Base-by-base conservation (phyloP, 2,113 vertebrate species). In the Nibea albiflora region DNA sequence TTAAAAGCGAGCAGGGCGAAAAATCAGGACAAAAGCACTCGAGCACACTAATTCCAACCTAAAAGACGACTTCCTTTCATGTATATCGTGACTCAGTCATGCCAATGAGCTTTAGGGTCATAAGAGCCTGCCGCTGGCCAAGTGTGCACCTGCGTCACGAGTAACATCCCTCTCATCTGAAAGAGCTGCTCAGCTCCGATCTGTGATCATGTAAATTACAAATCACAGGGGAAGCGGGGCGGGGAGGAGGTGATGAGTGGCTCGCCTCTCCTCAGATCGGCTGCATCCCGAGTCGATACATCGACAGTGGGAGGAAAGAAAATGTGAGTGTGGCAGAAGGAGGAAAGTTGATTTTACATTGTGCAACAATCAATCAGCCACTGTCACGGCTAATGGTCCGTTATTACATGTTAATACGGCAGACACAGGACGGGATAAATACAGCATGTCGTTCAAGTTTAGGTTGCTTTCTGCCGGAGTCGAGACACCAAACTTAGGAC, bases 321-420 rank as follows among this genome's bases (percentile, higher is more conserved):
- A n/a, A n/a, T n/a, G 50, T 5, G 3, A 9, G n/a, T 39, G 44
- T 2, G 3, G 11, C 80, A 31, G 24, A 47, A 11, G 57, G 24
- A 54, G 16, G 17, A 47, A 28, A 60, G 66, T 24, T 26, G 65
- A 49, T 54, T 76, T 64, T 44, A 12, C n/a, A 24, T 46, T 67
- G 60, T 60, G 54, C 1, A 71, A 22, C 35, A 7, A 20, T 39
- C 56, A 62, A 52, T 78, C 77, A 70, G 22, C 71, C 65, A 76
- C 57, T 24, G 76, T 85, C 63, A 85, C 1, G 22, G 26, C 57
- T 89, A 78, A 85, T 76, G 62, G 60, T 74, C 35, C 73, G 47
- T 80, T 54, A 89, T 85, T 76, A 84, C 69, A 71, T 71, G 80
- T 76, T 61, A 82, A 71, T 53, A 70, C 4, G 15, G 20, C 47